A percentile compares a stretch with the other conserved stretches of the same genome.
These are phyloP conservation scores for Andrena flavipes DNA, from an alignment of 2,888 invertebrate species.

Conservation along the genomic window DNA sequence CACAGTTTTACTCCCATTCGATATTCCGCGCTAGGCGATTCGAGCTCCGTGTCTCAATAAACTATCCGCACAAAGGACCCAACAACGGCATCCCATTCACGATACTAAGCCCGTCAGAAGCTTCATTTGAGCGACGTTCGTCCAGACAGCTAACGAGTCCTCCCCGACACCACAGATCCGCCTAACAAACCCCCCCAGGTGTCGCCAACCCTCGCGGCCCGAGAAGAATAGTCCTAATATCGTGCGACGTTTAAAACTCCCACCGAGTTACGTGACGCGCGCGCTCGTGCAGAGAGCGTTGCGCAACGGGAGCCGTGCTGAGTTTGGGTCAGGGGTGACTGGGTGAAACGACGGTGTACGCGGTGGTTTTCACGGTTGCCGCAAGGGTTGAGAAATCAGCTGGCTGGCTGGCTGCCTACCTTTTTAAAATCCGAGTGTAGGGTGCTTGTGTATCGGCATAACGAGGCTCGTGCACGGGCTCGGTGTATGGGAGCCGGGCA, in stretches of 20 bases:
- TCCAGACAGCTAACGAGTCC: neutral
- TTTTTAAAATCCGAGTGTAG: slow-evolving; percentile 66
- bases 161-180: neutral
- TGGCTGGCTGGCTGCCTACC: slow-evolving; percentile 67
- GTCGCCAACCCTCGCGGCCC: neutral
- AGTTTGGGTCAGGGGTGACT: slow-evolving; percentile 58
- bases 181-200: slow-evolving; percentile 36
- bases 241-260: slow-evolving; percentile 50
- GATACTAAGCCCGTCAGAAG: neutral
- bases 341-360: slow-evolving; percentile 20
- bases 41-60: neutral
- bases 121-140: neutral
- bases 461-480: slow-evolving; percentile 68
- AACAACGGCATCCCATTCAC: neutral
- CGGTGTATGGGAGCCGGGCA: slow-evolving; percentile 42
- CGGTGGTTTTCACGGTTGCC: slow-evolving; percentile 50
- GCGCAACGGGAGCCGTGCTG: slow-evolving; percentile 9
- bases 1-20: neutral
- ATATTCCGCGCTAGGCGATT: neutral
- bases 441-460: slow-evolving; percentile 63
- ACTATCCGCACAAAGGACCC: neutral
- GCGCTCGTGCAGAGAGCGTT: neutral
- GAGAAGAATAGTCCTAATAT: slow-evolving; percentile 13
- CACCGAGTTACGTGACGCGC: slow-evolving; percentile 34
- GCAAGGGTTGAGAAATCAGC: slow-evolving; percentile 71